phyloP scores from a whole-genome alignment of 2,797 vertebrate genomes.

The Dendrocincla fuliginosa region DNA sequence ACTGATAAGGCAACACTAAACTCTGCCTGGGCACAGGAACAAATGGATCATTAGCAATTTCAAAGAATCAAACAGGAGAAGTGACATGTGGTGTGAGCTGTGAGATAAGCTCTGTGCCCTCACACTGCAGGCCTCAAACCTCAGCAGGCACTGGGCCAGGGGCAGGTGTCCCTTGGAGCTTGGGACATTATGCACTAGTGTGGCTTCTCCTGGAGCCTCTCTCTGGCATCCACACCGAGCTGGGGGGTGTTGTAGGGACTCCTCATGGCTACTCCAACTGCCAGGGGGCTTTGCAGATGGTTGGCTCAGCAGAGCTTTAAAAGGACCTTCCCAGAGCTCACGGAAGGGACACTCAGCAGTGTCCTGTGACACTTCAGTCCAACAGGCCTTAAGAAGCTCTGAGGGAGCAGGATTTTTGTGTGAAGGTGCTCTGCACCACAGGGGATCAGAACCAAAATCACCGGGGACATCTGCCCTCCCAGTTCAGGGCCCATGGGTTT shows the following conservation, averaged over 20 bases:
- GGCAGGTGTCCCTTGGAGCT: neutral
- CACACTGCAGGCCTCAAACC: neutral
- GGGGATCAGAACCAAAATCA: neutral
- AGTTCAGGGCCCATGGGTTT: slow-evolving; percentile 35
- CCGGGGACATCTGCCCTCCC: neutral
- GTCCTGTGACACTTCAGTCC: neutral
- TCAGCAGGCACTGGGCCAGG: neutral
- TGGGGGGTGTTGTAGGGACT: neutral
- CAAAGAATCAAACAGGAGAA: neutral
- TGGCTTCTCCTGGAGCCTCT: neutral
- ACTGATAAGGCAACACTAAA: neutral
- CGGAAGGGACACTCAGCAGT: neutral
- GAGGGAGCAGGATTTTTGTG: neutral
- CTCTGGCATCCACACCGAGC: neutral
- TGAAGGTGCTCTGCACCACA: neutral
- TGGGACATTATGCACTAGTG: neutral
- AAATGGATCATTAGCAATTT: neutral
- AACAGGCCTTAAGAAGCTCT: accelerated
- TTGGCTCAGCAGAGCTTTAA: neutral
- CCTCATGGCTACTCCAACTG: neutral
- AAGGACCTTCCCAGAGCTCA: neutral
- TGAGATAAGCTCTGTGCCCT: neutral
- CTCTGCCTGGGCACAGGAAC: neutral
- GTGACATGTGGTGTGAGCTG: neutral
- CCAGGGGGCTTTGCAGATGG: neutral